phyloP scores from a whole-genome alignment of 2,888 invertebrate species.

The Mechanitis mazaeus region DNA sequence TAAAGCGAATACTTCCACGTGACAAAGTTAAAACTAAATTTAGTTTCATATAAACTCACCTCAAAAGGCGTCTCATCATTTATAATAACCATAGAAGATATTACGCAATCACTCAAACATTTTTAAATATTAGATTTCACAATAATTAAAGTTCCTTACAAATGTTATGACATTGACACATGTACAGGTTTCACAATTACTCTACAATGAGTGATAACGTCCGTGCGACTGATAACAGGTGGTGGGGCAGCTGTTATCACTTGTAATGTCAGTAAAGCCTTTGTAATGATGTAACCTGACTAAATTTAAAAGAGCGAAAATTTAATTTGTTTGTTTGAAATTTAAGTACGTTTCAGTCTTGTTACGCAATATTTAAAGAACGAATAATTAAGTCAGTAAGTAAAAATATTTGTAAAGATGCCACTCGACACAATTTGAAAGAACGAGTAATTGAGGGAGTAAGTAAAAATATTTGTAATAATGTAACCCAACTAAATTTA shows the following conservation, averaged over 20 bases:
- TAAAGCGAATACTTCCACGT: not conserved
- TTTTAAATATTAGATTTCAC: not conserved
- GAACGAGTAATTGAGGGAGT: too few relatives aligned
- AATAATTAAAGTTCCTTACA: not conserved
- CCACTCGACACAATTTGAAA: too few relatives aligned
- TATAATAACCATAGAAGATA: slow-evolving; percentile 19
- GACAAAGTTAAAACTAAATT: not conserved
- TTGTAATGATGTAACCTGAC: too few relatives aligned
- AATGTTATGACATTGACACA: slow-evolving; percentile 17
- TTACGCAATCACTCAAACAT: not conserved
- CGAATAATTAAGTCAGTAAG: too few relatives aligned
- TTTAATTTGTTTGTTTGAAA: too few relatives aligned
- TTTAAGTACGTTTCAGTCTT: too few relatives aligned
- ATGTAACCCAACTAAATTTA: too few relatives aligned
- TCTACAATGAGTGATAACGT: slow-evolving; percentile 37
- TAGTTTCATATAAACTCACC: slow-evolving; percentile 14
- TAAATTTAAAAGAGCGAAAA: too few relatives aligned
- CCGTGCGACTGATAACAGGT: slow-evolving; percentile 37
- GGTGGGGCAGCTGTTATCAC: slow-evolving; percentile 35
- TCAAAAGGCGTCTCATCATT: slow-evolving; percentile 17
- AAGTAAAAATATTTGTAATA: too few relatives aligned
- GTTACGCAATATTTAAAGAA: too few relatives aligned
- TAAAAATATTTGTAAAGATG: too few relatives aligned
- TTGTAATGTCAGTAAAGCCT: slow-evolving; percentile 13
- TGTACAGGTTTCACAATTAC: slow-evolving; percentile 30